A percentile compares a stretch with the other conserved stretches of the same genome.
phyloP scores from a whole-genome alignment of 1,140 invertebrate genomes.

The Tetraneura akinire region DNA sequence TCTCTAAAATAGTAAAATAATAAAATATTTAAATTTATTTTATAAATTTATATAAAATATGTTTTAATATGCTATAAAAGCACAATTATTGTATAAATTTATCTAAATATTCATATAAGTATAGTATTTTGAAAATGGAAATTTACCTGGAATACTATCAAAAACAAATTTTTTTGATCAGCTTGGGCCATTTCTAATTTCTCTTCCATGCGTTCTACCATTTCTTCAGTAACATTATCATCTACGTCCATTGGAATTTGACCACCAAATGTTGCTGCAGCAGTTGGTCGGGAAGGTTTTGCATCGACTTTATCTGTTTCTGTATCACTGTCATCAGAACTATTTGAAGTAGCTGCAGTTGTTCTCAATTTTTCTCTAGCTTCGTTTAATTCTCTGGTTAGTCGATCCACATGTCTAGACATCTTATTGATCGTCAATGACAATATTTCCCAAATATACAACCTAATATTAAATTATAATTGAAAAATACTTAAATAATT shows the following conservation, averaged over 20 bases:
- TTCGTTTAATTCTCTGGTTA: slow-evolving; percentile 81
- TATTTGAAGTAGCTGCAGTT: slow-evolving; percentile 77
- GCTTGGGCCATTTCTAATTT: slow-evolving; percentile 90
- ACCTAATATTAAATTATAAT: slow-evolving; percentile 60
- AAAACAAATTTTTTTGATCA: slow-evolving; percentile 94
- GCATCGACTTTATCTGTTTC: slow-evolving; percentile 57
- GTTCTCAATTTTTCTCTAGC: slow-evolving; percentile 81
- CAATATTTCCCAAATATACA: slow-evolving; percentile 96
- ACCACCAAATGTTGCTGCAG: slow-evolving; percentile 35
- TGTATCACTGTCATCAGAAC: slow-evolving; percentile 68
- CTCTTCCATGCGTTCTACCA: slow-evolving; percentile 94
- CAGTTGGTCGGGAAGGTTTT: slow-evolving; percentile 7
- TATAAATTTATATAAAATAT: too few relatives aligned
- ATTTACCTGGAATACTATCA: slow-evolving; percentile 90
- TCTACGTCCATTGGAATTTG: slow-evolving; percentile 58
- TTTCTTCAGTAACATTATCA: slow-evolving; percentile 83
- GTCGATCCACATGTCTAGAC: slow-evolving; percentile 89
- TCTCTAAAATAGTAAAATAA: too few relatives aligned
- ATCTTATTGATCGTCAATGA: slow-evolving; percentile 96
- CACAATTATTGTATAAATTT: too few relatives aligned
- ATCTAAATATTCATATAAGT: too few relatives aligned
- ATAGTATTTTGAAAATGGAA: slow-evolving; percentile 12
- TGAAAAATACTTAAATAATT: slow-evolving; percentile 1
- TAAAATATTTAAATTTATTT: too few relatives aligned
- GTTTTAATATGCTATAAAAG: too few relatives aligned